Evolutionary conservation across 1,140 invertebrate species (phyloP).

Genomic region (Papilio helenus): DNA sequence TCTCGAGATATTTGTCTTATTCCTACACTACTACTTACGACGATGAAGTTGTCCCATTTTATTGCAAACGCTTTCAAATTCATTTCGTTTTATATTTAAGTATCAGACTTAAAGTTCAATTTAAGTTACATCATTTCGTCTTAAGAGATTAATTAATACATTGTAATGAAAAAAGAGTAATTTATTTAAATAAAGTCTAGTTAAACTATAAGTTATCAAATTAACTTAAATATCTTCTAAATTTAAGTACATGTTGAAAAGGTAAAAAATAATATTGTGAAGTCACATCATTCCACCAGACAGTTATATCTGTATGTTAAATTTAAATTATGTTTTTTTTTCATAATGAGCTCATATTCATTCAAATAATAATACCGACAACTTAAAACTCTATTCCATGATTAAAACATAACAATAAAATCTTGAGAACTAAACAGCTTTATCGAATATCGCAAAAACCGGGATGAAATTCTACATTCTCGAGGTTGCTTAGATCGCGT

Average conservation of each 20-base stretch:
- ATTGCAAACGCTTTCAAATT: neutral
- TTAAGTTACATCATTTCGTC: neutral
- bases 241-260: too few relatives aligned
- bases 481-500: slow-evolving; percentile 58
- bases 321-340: neutral
- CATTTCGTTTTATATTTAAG: neutral
- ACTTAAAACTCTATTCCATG: neutral
- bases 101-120: neutral
- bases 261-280: too few relatives aligned
- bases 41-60: slow-evolving; percentile 1
- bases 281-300: neutral
- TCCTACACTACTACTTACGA: neutral
- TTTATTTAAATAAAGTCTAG: too few relatives aligned
- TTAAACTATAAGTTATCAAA: too few relatives aligned
- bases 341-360: neutral
- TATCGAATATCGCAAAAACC: slow-evolving; percentile 58
- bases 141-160: neutral
- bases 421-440: slow-evolving; percentile 54
- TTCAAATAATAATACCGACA: neutral
- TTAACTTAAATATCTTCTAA: too few relatives aligned
- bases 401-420: slow-evolving; percentile 35
- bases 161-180: too few relatives aligned
- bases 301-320: neutral
- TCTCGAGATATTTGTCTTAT: slow-evolving; percentile 27
- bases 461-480: slow-evolving; percentile 68